Base-by-base conservation (phyloP, 2,888 invertebrate genomes). In the Lydus trimaculatus region DNA sequence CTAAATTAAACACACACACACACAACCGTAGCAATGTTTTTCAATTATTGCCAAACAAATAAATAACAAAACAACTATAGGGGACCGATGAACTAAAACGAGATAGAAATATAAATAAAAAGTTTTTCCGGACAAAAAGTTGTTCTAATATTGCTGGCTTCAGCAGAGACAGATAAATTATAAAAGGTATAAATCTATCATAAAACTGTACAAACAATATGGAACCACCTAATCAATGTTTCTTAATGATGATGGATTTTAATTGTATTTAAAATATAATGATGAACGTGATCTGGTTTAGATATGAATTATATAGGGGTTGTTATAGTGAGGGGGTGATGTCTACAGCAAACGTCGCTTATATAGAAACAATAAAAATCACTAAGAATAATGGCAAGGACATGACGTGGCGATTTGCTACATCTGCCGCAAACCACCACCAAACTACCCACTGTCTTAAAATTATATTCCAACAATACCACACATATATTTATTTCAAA, bases 361-460 rank as follows among this genome's bases (percentile, higher is more conserved):
- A n/a, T 43, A n/a, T 28, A 65, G 61, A 76, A 25, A 11, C 78
- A 78, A 80, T 80, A 81, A 81, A 81, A 81, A 80, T 73, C 75
- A 74, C 73, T 75, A 77, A 72, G 79, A 81, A 79, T 81, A 79
- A 81, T 80, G 79, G 78, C 75, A 70, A 72, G 79, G 80, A 81
- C 82, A 82, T 82, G 83, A 81, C 81, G 80, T 78, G 77, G 82
- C 80, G 80, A 79, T 83, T 83, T 78, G 81, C 79, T 81, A 81
- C 83, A 83, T 82, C 82, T 83, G 83, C 75, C 76, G 75, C 81
- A 76, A 81, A 80, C 79, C 81, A 79, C 80, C 77, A 2, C 48
- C 20, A 23, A 20, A 9, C 17, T 20, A 48, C 20, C 20, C 48
- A 48, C 7, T 48, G 48, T 48, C 20, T 48, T 33, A 36, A 36